Evolutionary conservation across 2,797 vertebrate genomes (phyloP).

Genomic region (Bufotes viridis): DNA sequence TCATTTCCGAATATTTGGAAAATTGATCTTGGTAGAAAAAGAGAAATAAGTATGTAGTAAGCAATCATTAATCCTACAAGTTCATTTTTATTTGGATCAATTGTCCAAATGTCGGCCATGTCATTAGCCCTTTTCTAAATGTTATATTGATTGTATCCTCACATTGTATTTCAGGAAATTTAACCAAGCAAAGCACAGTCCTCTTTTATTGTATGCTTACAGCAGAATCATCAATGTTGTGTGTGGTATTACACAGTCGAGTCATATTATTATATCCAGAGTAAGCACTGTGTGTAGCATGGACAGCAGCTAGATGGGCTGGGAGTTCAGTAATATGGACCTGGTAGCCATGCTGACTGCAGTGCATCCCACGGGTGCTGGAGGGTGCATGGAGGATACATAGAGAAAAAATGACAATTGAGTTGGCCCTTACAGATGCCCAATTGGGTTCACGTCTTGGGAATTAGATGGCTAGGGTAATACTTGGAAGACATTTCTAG

Average conservation of each 20-base stretch:
- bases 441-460: too few species aligned
- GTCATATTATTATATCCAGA: too few species aligned
- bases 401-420: too few species aligned
- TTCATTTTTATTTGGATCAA: conserved; percentile 57
- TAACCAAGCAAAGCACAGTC: background rate
- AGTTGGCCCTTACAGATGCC: too few species aligned
- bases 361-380: too few species aligned
- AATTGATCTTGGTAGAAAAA: conserved; percentile 50
- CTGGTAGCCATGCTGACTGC: too few species aligned
- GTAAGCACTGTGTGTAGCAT: too few species aligned
- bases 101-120: conserved; percentile 58
- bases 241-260: background rate
- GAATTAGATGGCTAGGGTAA: too few species aligned
- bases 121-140: conserved; percentile 60
- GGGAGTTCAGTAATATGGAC: too few species aligned
- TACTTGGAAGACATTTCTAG: too few species aligned
- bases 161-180: conserved; percentile 32
- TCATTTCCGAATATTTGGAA: conserved; percentile 48
- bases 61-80: conserved; percentile 42
- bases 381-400: too few species aligned
- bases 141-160: conserved; percentile 52
- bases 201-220: conserved; percentile 1
- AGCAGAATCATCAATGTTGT: background rate
- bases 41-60: conserved; percentile 48
- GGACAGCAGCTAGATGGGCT: too few species aligned